Base-by-base conservation (phyloP, 37 sponge, comb jelly and placozoan species). In the Hexactinellida sp. region DNA sequence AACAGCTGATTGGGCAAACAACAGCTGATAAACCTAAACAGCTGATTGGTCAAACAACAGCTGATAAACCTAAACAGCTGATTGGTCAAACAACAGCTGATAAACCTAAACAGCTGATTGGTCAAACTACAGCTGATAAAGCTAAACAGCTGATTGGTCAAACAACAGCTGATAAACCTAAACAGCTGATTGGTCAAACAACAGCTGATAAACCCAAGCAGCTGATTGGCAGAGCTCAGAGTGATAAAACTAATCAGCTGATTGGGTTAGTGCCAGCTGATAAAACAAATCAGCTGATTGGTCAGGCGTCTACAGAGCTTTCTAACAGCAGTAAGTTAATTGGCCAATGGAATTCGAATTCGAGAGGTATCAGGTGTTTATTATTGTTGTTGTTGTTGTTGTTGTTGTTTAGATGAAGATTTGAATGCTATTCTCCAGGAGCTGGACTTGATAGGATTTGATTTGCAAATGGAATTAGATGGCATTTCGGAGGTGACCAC, bases 371-470 rank as follows among this genome's bases (percentile, higher is more conserved):
- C n/a, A n/a, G n/a, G n/a, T n/a, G n/a, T n/a, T n/a, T n/a, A n/a
- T n/a, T n/a, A n/a, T n/a, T n/a, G 13, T 19, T 47, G 16, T 47
- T 47, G 9, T 9, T 47, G 16, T 47, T 19, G 9, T 47, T 47
- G 52, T 47, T 47, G 52, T 47, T 47, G 52, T 63, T 63, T 63
- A 63, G 76, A 63, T 63, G 76, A 63, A 7, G 76, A 63, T 63
- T n/a, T 63, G 34, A 23, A 63, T 63, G 76, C 76, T 7, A 63
- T 63, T 7, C 30, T 63, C 5, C 25, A 63, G 5, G 76, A 63
- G 13, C 76, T 63, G 3, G 76, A 63, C 13, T n/a, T 63, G 76
- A 63, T 63, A 21, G 76, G 76, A 5, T 63, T 32, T 10, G 76
- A 63, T 28, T n/a, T 63, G 34, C 76, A 63, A n/a, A 32, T 63